Base-by-base conservation (phyloP, 2,888 invertebrate species). In the Sarcophaga rosellei region DNA sequence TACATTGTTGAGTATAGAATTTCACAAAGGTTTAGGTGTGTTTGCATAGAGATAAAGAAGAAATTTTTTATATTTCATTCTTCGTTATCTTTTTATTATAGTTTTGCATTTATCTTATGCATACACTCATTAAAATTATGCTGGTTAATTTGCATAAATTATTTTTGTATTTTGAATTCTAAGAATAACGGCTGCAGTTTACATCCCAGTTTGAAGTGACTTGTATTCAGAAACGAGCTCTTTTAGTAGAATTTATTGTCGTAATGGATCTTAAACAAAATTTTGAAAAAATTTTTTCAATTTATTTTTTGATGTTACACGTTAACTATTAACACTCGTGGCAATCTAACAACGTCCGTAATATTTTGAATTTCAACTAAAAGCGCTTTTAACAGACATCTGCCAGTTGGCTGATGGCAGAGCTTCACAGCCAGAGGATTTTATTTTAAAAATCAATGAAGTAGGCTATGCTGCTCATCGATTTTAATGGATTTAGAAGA, bases 51-150 rank as follows among this genome's bases (percentile, higher is more conserved):
- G 68, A 68, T 69, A 69, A 74, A 59, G 17, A n/a, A 68, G 15
- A 17, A 35, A 74, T 61, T 66, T 73, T 21, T n/a, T 59, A 80
- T 73, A 59, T 80, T 73, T 3, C n/a, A 73, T 57, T 66, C 35
- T 35, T 35, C 35, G 35, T 57, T 25, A 79, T 65, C 5, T 65
- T 66, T 70, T 45, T 66, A 35, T 35, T 35, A 25, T 59, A 45
- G 20, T 66, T 45, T 80, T 59, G 65, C 45, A 59, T 57, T 57
- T 59, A 66, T 65, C 72, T 53, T 80, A 35, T 68, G 47, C 45
- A 61, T 61, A 62, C 66, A 62, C 47, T 47, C 73, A 68, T 45
- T 47, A 3, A 61, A 72, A 72, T 35, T 3, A 44, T n/a, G 44
- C 44, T 10, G 1, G 65, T 66, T 66, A 10, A 17, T 2, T n/a